Base-by-base conservation (phyloP, 2,797 vertebrate species). In the Siniperca scherzeri region DNA sequence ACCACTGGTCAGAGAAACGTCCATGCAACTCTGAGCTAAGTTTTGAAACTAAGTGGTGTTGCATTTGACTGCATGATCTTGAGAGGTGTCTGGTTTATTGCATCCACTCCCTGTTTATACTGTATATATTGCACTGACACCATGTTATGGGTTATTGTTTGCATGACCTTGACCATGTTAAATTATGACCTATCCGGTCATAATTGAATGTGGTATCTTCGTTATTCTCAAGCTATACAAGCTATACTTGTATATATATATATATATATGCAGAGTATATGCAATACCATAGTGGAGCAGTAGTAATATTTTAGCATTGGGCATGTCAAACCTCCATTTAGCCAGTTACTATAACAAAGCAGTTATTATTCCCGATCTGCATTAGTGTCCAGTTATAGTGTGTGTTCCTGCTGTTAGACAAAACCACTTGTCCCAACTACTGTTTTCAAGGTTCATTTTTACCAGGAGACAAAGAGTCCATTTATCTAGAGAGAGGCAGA, bases 371-470 rank as follows among this genome's bases (percentile, higher is more conserved):
- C 52, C 59, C 76, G 70, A 82, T 83, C 53, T 84, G 66, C 60
- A 70, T 78, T 46, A 66, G 19, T 74, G 66, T 66, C 55, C 59
- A 80, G 56, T 73, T 55, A 70, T 66, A 48, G 69, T 83, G 78
- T 80, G 75, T 75, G 74, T 65, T 83, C 76, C 76, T 84, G 79
- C 85, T 88, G 84, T 80, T 76, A 77, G 46, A 85, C 81, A 85
- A 80, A 81, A 68, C 70, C 89, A 87, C 88, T 91, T 86, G 82
- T 91, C 82, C 89, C 74, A 86, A 88, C 89, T 75, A 90, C 87
- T 93, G 90, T 91, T 92, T 84, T 95, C 90, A 95, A 95, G 33
- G 94, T 94, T 94, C 88, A 95, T 92, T 95, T 50, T 93, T 70
- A 82, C 71, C 84, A 88, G 57, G 71, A 91, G 86, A 96, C 94